Evolutionary conservation across 2,888 invertebrate genomes (phyloP).

Genomic region (Troglohyphantes excavatus): DNA sequence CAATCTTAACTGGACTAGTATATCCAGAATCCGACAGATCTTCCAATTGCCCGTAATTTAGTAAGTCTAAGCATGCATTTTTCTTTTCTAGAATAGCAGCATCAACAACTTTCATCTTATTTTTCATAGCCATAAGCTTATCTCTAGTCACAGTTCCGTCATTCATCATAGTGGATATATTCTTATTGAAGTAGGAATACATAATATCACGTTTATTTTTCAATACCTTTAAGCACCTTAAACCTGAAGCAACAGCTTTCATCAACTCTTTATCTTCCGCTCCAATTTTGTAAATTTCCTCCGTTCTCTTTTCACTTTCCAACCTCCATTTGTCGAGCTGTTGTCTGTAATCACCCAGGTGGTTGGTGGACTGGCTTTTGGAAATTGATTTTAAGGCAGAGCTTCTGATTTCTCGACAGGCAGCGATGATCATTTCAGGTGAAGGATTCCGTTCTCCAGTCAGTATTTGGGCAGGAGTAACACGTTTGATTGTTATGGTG

Average conservation of each 20-base stretch:
- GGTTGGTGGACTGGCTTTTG: background rate
- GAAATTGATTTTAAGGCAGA: constrained; percentile 1
- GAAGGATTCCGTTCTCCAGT: constrained; percentile 35
- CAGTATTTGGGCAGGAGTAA: background rate
- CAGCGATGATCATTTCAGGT: background rate
- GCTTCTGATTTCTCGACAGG: background rate
- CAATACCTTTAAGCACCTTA: constrained; percentile 20
- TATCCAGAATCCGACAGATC: background rate
- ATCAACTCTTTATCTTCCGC: constrained; percentile 26
- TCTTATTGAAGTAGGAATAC: background rate
- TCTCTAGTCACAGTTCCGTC: constrained; percentile 3
- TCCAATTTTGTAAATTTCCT: constrained; percentile 9
- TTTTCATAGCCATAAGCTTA: constrained; percentile 9
- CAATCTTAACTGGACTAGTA: background rate
- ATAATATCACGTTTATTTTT: constrained; percentile 18
- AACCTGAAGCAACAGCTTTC: constrained; percentile 24
- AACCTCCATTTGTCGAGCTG: constrained; percentile 37
- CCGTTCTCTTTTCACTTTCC: constrained; percentile 39
- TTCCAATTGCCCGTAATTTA: background rate
- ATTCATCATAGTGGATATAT: background rate
- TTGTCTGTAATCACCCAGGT: constrained; percentile 2
- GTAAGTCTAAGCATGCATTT: constrained; percentile 16
- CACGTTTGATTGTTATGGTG: background rate
- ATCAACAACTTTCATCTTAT: constrained; percentile 19
- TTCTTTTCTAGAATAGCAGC: constrained; percentile 27